Percentiles rank a stretch among this genome's conserved stretches.
phyloP scores from a whole-genome alignment of 1,140 invertebrate genomes.

The Aleiodes sp. region DNA sequence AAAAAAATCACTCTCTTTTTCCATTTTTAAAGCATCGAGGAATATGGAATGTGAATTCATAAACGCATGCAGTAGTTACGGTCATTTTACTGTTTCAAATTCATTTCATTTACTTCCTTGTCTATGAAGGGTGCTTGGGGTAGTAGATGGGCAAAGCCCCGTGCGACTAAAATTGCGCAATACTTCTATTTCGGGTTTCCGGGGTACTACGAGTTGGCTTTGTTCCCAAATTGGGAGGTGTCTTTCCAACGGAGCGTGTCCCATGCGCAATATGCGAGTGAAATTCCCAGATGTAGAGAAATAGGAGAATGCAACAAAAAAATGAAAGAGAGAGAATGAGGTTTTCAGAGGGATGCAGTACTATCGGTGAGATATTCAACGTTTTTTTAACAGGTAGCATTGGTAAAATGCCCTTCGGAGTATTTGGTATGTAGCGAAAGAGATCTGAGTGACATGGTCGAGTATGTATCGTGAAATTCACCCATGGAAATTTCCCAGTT shows the following conservation, averaged over 20 bases:
- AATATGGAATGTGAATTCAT: too few species aligned
- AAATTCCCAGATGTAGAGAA: conserved; percentile 6
- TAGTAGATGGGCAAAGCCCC: conserved; percentile 2
- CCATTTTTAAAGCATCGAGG: too few species aligned
- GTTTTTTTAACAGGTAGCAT: not conserved
- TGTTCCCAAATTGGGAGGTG: conserved; percentile 45
- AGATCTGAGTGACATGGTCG: not conserved
- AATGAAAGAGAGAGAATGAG: not conserved
- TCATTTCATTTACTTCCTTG: not conserved
- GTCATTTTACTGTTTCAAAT: too few species aligned
- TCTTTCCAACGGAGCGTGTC: conserved; percentile 27
- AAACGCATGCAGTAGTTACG: too few species aligned
- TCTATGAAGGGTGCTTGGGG: not conserved
- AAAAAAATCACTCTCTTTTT: too few species aligned
- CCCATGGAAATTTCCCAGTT: not conserved
- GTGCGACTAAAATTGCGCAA: conserved; percentile 43
- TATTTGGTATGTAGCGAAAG: not conserved
- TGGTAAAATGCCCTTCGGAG: conserved; percentile 3
- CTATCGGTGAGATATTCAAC: not conserved
- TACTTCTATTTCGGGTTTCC: conserved; percentile 46
- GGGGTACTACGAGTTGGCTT: conserved; percentile 43
- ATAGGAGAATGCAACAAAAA: not conserved
- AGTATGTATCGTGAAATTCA: conserved; percentile 4
- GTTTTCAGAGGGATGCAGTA: not conserved
- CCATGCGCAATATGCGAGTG: conserved; percentile 29